Evolutionary conservation across 92 coral and sea anemone genomes (phyloP), one percentile per base, ranked within the genome.

Genomic region (Scolanthus callimorphus): DNA sequence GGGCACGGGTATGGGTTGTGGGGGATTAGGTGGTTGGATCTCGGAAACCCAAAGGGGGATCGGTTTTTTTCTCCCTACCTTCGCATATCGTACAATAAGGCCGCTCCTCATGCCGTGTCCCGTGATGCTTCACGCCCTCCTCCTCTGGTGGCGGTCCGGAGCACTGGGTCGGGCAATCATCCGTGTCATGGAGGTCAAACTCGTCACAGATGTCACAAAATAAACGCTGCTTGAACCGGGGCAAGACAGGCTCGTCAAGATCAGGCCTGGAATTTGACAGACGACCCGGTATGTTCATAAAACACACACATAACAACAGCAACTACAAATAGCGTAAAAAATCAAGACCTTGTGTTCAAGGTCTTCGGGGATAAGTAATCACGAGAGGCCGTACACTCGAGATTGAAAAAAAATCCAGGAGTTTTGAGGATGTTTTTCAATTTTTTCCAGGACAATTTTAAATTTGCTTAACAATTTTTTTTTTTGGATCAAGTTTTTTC

Each of bases 151-250:
- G 31, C n/a, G 78, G 80, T 43, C 75, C 85, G 46, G 97, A 81
- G 51, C 88, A 80, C 75, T 94, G 99, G 61, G 91, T 56, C 15
- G 99, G 99, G 39, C 99, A 94, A 71, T 94, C 97, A 44, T 94
- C 99, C 9, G 99, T 94, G 44, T 94, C 99, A 62, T 94, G 99
- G 11, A 51, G 63, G 67, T 94, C 99, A 67, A 94, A 94, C 31
- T 78, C 73, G 58, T 94, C 99, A 71, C 99, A 94, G 60, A 94
- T 94, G 62, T 94, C 99, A 55, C 99, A 94, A 70, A 94, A 94
- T 55, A 84, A 49, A 21, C 99, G 96, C 70, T 76, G 77, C 24
- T 55, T 85, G 58, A 59, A 77, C 1, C 89, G 91, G 2, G 96
- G 90, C 71, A 72, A 77, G 26, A 27, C 52, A 0, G 81, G 83